Conservation (phyloP, 2,888 invertebrate genomes). For the Tiliacea aurago region DNA sequence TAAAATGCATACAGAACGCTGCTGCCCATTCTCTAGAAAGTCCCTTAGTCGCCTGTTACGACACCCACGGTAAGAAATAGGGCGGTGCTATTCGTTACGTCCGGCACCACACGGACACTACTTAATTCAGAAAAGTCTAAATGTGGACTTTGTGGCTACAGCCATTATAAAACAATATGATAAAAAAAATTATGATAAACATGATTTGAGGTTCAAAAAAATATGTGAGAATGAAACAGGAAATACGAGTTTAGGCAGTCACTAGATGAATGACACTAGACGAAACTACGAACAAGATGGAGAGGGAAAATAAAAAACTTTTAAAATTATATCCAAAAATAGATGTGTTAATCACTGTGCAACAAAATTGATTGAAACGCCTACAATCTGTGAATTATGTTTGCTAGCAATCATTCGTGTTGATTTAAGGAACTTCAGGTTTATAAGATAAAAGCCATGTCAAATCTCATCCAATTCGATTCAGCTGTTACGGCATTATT, state of each 20-base stretch:
- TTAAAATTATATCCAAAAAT: constrained; percentile 12
- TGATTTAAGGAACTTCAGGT: constrained; percentile 14
- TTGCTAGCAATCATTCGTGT: constrained; percentile 23
- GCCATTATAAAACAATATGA: constrained; percentile 34
- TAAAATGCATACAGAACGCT: too few relatives aligned
- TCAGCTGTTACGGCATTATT: constrained; percentile 37
- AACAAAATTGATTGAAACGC: constrained; percentile 26
- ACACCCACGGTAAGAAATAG: too few relatives aligned
- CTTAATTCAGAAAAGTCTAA: constrained; percentile 20
- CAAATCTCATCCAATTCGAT: constrained; percentile 42
- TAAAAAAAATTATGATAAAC: constrained; percentile 53
- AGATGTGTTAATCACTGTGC: constrained; percentile 12
- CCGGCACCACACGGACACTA: too few relatives aligned
- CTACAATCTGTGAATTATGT: constrained; percentile 9
- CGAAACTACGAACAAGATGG: constrained; percentile 28
- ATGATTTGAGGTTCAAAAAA: constrained; percentile 52
- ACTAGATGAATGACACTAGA: constrained; percentile 56
- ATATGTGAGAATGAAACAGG: constrained; percentile 49
- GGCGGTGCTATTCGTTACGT: too few relatives aligned
- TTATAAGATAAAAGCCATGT: constrained; percentile 31
- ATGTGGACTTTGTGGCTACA: constrained; percentile 36
- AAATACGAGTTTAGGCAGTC: constrained; percentile 57
- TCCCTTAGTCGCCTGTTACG: too few relatives aligned
- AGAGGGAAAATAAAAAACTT: constrained; percentile 24
- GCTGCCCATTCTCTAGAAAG: too few relatives aligned